Base-by-base conservation (phyloP, 2,888 invertebrate species). In the Pseudanteris insignis region DNA sequence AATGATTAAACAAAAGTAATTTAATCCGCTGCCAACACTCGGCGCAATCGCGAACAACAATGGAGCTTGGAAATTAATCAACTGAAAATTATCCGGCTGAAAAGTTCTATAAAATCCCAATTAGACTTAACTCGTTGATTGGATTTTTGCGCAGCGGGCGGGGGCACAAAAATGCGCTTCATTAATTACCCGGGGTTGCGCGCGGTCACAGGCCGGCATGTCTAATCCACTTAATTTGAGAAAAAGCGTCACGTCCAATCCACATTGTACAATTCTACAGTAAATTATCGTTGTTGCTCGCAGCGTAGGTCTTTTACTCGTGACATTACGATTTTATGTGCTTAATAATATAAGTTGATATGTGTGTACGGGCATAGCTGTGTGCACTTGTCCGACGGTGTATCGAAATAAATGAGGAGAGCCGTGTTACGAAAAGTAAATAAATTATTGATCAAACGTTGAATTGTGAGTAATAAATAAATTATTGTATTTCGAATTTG, bases 261-360 rank as follows among this genome's bases (percentile, higher is more conserved):
- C 50, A 34, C 50, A 50, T 53, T 51, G 57, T 62, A 53, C 41
- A 40, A 43, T 53, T 50, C 25, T 13, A 37, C 47, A 48, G 38
- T 33, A 48, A 61, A 54, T 48, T 54, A 67, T 67, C 67, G 63
- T 63, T 50, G 12, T 44, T 55, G 18, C 18, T 6, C 6, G 18
- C 6, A 18, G 18, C 18, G 18, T n/a, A n/a, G n/a, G n/a, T n/a
- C n/a, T n/a, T n/a, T n/a, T n/a, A n/a, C n/a, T n/a, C n/a, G n/a
- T n/a, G n/a, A n/a, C n/a, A n/a, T n/a, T n/a, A n/a, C n/a, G n/a
- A n/a, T n/a, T n/a, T n/a, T n/a, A n/a, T n/a, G n/a, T n/a, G n/a
- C n/a, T n/a, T n/a, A n/a, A n/a, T n/a, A n/a, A n/a, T n/a, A n/a
- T n/a, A n/a, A n/a, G n/a, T n/a, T n/a, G n/a, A n/a, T n/a, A n/a